These are phyloP conservation scores for Sciaenops ocellatus DNA, from an alignment of 2,797 vertebrate genomes.

Conservation along the genomic window DNA sequence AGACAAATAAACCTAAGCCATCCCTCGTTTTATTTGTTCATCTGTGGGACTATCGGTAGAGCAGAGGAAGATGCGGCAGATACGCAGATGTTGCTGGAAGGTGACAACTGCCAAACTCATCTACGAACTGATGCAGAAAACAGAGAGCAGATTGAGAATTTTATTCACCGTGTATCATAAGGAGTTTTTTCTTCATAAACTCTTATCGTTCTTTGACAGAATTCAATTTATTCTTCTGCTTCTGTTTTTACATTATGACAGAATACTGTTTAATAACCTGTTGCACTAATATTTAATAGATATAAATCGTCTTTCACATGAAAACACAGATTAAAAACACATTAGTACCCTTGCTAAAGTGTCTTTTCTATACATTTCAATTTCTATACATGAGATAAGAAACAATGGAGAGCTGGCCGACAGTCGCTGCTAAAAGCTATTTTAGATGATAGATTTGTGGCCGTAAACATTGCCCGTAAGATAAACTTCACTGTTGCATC, in stretches of 20 bases:
- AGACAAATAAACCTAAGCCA: slow-evolving; percentile 66
- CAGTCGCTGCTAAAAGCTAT: slow-evolving; percentile 19
- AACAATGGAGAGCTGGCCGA: slow-evolving; percentile 36
- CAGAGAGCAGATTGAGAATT: slow-evolving; percentile 18
- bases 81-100: slow-evolving; percentile 28
- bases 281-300: slow-evolving; percentile 42
- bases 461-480: slow-evolving; percentile 23
- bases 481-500: slow-evolving; percentile 18
- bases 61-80: slow-evolving; percentile 26
- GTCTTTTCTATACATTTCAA: too few species aligned
- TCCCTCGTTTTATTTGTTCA: slow-evolving; percentile 43
- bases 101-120: slow-evolving; percentile 26
- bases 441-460: slow-evolving; percentile 41
- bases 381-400: slow-evolving; percentile 55
- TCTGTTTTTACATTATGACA: slow-evolving; percentile 54
- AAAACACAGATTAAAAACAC: slow-evolving; percentile 56
- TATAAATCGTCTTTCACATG: slow-evolving; percentile 45
- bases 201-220: slow-evolving; percentile 45
- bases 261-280: slow-evolving; percentile 39
- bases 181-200: slow-evolving; percentile 10
- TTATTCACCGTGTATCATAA: slow-evolving; percentile 21
- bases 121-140: slow-evolving; percentile 23
- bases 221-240: slow-evolving; percentile 54
- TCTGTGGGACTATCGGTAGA: slow-evolving; percentile 7
- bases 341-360: slow-evolving; percentile 32